Base-by-base conservation (phyloP, 35 echinoderm and acorn worm species). In the Ophioderma brevispina region DNA sequence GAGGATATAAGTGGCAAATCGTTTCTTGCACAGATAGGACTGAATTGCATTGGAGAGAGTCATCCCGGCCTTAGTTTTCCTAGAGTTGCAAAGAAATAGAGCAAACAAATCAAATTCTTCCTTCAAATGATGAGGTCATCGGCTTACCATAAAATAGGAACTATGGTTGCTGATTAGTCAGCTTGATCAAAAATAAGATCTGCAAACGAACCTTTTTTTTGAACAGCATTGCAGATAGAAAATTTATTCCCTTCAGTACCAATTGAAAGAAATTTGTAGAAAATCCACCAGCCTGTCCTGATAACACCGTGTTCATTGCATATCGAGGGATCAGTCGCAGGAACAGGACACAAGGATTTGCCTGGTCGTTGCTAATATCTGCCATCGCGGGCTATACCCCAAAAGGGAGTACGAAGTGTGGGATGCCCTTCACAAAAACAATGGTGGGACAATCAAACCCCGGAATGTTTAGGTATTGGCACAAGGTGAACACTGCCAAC, bases 391-490 rank as follows among this genome's bases (percentile, higher is more conserved):
- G 43, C 83, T 0, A 85, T 85, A 34, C 83, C n/a, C 83, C 1
- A 63, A 17, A 64, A 0, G 70, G 28, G 32, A 0, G 17, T 37
- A 13, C 1, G 70, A 25, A 1, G 28, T 64, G 0, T 3, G 19
- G 23, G 23, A 70, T 70, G n/a, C n/a, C n/a, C n/a, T n/a, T n/a
- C n/a, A n/a, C n/a, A n/a, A n/a, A n/a, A n/a, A n/a, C 5, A 46
- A 46, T 4, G 4, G 17, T 17, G 17, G 41, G 17, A 46, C 4
- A 46, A 46, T 85, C 35, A 36, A 14, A 37, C 25, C 43, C 14
- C 83, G 43, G 83, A 59, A 64, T 85, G 83, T 59, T 59, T 85
- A 64, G 83, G 83, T 17, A 85, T 85, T 85, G 43, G 43, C 34
- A 85, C 5, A n/a, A n/a, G n/a, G 0, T n/a, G 31, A 49, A 19